phyloP scores from a whole-genome alignment of 2,113 vertebrate genomes.

The Cephalophus harveyi region DNA sequence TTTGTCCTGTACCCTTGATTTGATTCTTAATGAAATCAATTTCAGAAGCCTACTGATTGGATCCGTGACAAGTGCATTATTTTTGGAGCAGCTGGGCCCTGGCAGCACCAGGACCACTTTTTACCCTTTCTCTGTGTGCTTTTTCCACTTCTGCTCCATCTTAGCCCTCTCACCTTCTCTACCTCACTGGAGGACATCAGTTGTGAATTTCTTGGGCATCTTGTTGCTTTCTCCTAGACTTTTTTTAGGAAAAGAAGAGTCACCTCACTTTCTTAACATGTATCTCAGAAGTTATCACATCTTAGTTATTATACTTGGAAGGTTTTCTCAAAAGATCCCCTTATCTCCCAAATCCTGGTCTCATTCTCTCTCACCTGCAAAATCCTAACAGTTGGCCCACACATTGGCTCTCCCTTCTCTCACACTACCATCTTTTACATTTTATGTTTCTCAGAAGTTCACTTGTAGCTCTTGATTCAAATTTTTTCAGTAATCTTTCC shows the following conservation, averaged over 20 bases:
- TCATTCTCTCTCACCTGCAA: neutral
- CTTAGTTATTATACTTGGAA: neutral
- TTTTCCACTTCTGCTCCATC: neutral
- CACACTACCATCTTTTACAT: neutral
- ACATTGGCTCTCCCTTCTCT: neutral
- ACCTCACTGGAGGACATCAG: neutral
- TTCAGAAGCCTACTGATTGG: slow-evolving; percentile 24
- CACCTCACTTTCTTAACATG: neutral
- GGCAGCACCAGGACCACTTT: neutral
- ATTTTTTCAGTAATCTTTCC: neutral
- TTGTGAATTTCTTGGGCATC: neutral
- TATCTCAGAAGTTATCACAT: neutral
- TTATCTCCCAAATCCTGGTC: neutral
- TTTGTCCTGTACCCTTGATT: neutral
- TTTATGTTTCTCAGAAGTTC: neutral
- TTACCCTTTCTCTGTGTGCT: neutral
- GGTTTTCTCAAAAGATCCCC: neutral
- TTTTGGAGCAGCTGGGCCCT: slow-evolving; percentile 41
- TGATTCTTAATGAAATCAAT: slow-evolving; percentile 35
- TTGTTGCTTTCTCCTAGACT: neutral
- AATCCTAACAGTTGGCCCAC: neutral
- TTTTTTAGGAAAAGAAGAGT: neutral
- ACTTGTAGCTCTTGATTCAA: neutral
- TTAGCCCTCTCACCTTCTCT: neutral
- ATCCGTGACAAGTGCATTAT: slow-evolving; percentile 27